A percentile compares a stretch with the other conserved stretches of the same genome.
These are phyloP conservation scores for Cliona cf. orientalis DNA, from an alignment of 37 sponge, comb jelly and placozoan species.

Conservation along the genomic window DNA sequence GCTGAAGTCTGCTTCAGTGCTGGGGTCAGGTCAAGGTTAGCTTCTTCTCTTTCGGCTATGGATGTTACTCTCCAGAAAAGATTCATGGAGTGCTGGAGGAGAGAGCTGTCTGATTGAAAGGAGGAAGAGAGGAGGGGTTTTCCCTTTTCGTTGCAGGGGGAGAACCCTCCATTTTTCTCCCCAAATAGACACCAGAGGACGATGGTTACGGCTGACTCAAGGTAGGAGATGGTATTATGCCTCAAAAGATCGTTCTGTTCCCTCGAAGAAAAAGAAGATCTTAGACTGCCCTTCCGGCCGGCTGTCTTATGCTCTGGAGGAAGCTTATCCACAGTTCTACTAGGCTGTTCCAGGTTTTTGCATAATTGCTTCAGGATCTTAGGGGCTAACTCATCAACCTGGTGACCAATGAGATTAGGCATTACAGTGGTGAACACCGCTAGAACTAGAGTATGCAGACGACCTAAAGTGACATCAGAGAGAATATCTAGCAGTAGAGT, in stretches of 20 bases:
- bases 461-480: slow-evolving; percentile 1
- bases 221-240: background rate
- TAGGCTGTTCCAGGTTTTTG: slow-evolving; percentile 6
- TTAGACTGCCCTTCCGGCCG: too few species aligned
- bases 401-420: slow-evolving; percentile 21
- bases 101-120: background rate
- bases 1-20: slow-evolving; percentile 29
- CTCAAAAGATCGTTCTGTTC: background rate
- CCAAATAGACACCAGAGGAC: slow-evolving; percentile 41
- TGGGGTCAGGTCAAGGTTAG: slow-evolving; percentile 3
- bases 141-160: background rate
- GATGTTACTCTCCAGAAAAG: slow-evolving; percentile 12
- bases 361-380: slow-evolving; percentile 38
- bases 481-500: slow-evolving; percentile 19
- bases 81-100: slow-evolving; percentile 11
- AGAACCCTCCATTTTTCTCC: background rate
- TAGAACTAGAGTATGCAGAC: slow-evolving; percentile 33
- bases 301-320: too few species aligned
- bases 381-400: slow-evolving; percentile 46
- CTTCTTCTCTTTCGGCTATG: background rate
- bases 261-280: too few species aligned
- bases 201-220: slow-evolving; percentile 16
- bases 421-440: slow-evolving; percentile 27
- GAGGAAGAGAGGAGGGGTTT: too few species aligned
- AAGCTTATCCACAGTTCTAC: background rate